Base-by-base conservation (phyloP, 2,113 vertebrate genomes). In the Heptranchias perlo region DNA sequence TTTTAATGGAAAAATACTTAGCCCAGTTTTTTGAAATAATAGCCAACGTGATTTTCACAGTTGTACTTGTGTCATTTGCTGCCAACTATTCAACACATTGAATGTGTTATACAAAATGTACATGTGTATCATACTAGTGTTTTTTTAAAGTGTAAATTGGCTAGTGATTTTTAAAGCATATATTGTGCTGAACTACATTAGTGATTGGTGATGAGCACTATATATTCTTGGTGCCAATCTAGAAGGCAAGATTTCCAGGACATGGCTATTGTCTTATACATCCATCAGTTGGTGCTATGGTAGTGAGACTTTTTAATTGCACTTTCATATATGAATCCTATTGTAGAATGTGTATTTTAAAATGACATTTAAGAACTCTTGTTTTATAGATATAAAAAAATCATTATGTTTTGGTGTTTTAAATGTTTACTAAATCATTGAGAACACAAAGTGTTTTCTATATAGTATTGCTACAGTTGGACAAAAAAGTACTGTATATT, bases 271-370 rank as follows among this genome's bases (percentile, higher is more conserved):
- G 25, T 95, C 62, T 69, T 16, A 69, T 91, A 73, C 44, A 69
- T 69, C 65, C 44, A 69, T 95, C 64, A 94, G 86, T 94, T 94
- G 93, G 93, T 94, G 93, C 93, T 94, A 49, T 13, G 11, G 44
- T 69, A 95, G 64, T 69, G 62, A 69, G n/a, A 95, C 64, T 95
- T 49, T 28, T 69, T 67, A 95, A 95, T 95, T 95, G 93, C 93
- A 95, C 93, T 95, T 69, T 69, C 93, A 95, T 28, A 95, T 95
- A 69, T 65, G 64, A 67, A 67, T 69, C 93, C 31, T 67, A 95
- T 69, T 95, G 93, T 95, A 95, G 93, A 94, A 94, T 67, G 93
- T 95, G 93, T 95, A 95, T 95, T 95, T 95, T 95, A 49, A 95
- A 69, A 95, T 95, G 58, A 93, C 21, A n/a, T 58, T 64, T 58